Base-by-base conservation (phyloP, 2,797 vertebrate species). In the Oreonectes daqikongensis region DNA sequence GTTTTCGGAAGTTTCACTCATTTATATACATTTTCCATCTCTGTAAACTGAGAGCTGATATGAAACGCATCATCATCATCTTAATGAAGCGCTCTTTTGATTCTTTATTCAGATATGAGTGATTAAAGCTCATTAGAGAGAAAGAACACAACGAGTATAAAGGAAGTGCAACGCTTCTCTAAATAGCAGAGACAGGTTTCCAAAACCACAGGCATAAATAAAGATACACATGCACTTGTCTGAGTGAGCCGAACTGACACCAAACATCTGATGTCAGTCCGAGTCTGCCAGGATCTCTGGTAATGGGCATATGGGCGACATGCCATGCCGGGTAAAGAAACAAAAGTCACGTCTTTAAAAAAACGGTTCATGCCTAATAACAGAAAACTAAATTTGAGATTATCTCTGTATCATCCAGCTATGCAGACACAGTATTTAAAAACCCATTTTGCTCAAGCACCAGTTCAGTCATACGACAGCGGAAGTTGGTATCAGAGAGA, bases 71-170 rank as follows among this genome's bases (percentile, higher is more conserved):
- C 14, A 38, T 63, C 70, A n/a, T n/a, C n/a, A 9, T 35, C 30
- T 72, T 38, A 20, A 60, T 72, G 44, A 72, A 73, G 53, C 28
- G 2, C 63, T 72, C 28, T 60, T 72, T 6, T 78, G 75, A 53
- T 40, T 69, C 60, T 52, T 46, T 28, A 52, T 70, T 79, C 65
- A 66, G 72, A 55, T 28, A 71, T 42, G 32, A 80, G 59, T 48
- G 26, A 77, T 64, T 77, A 79, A 53, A 50, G 48, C 67, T 79
- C 32, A 79, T 74, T 67, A 78, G 35, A 75, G 75, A 35, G 72
- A 55, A 75, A 65, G 66, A 79, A 68, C 75, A 75, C 65, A 70
- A 72, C 52, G 46, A 52, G 53, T 35, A 78, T 60, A 79, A 64
- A 78, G 69, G 53, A 76, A 55, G 20, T 55, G 57, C 69, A 68